These are phyloP conservation scores for Dendrolimus houi DNA, from an alignment of 2,888 invertebrate genomes.

Conservation along the genomic window DNA sequence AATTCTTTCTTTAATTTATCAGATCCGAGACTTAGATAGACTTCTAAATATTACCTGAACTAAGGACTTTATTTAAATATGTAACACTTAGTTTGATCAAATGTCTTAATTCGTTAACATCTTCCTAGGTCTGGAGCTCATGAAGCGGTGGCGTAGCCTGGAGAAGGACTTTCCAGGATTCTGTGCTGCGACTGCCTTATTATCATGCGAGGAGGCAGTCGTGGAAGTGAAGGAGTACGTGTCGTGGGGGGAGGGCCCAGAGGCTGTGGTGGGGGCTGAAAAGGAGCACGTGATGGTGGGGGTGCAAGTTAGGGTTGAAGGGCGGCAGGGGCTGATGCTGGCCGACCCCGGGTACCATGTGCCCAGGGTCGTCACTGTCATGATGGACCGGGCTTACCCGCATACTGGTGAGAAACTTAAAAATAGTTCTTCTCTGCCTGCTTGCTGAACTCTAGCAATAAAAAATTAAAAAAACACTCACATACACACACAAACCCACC, in stretches of 20 bases:
- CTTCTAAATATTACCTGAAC: too few relatives aligned
- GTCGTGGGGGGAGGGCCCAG: conserved; percentile 71
- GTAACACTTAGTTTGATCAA: too few relatives aligned
- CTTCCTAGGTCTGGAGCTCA: conserved; percentile 77
- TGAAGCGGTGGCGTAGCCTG: conserved; percentile 78
- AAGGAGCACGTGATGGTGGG: conserved; percentile 93
- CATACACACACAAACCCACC: too few relatives aligned
- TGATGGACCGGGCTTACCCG: conserved; percentile 89
- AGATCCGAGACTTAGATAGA: too few relatives aligned
- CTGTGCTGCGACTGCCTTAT: conserved; percentile 77
- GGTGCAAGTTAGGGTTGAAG: conserved; percentile 83
- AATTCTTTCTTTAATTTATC: too few relatives aligned
- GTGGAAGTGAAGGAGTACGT: conserved; percentile 75
- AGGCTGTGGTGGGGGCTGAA: conserved; percentile 80
- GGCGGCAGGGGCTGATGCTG: conserved; percentile 85
- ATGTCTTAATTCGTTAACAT: too few relatives aligned
- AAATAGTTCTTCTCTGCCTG: not conserved
- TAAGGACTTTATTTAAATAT: too few relatives aligned
- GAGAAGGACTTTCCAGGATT: conserved; percentile 81
- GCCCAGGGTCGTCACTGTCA: conserved; percentile 88
- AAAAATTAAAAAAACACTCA: too few relatives aligned
- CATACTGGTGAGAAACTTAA: conserved; percentile 80
- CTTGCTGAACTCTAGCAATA: too few relatives aligned
- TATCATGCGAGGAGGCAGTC: conserved; percentile 92
- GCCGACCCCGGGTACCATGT: conserved; percentile 96